Percentiles rank a stretch among this genome's conserved stretches.
Conservation (phyloP, 2,797 vertebrate species). For the Prionace glauca region DNA sequence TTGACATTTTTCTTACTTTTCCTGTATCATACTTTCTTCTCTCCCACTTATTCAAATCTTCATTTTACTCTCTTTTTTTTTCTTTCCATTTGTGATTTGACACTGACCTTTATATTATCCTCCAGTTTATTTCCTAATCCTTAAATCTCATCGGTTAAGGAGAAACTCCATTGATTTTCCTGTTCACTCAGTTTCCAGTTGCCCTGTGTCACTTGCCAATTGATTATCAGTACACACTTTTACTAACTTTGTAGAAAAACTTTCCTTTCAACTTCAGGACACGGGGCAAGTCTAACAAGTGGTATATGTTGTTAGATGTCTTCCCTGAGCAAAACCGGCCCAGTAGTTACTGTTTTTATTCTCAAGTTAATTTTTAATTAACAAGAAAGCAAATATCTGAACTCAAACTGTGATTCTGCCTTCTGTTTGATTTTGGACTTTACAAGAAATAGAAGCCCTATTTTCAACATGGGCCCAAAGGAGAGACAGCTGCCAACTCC, state of each 20-base stretch:
- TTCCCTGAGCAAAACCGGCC: too few species aligned
- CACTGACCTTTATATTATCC: not conserved
- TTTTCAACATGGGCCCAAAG: not conserved
- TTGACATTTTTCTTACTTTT: not conserved
- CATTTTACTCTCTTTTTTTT: not conserved
- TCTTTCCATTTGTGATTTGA: not conserved
- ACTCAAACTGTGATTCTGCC: not conserved
- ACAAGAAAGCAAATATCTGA: not conserved
- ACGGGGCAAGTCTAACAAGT: not conserved
- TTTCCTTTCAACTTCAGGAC: not conserved
- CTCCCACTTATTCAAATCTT: not conserved
- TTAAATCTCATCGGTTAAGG: not conserved
- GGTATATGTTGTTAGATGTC: not conserved
- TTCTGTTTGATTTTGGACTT: not conserved
- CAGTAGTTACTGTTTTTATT: not conserved
- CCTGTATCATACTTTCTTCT: not conserved
- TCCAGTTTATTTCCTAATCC: not conserved
- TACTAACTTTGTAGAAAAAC: not conserved
- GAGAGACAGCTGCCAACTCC: not conserved
- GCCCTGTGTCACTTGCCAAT: not conserved
- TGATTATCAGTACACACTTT: not conserved
- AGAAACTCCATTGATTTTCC: not conserved
- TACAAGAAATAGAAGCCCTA: not conserved
- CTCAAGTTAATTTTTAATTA: not conserved
- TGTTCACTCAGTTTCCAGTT: not conserved